Evolutionary conservation across 2,797 vertebrate species (phyloP), one percentile per base, ranked within the genome.

Genomic region (Silurus lanzhouensis): DNA sequence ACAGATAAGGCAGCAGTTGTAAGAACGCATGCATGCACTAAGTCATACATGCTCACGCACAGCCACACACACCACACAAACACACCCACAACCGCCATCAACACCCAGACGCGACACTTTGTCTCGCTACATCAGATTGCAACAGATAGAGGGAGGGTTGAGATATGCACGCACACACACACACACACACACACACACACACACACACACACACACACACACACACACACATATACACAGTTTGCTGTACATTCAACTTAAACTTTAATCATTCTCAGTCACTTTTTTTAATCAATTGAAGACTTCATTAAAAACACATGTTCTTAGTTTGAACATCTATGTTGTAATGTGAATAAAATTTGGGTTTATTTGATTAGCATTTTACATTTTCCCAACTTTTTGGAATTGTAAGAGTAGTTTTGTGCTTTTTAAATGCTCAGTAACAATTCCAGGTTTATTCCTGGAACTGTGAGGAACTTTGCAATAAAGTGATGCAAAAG

Each of bases 41-140:
- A 75, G 86, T 80, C 85, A 89, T 82, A 84, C 82, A 84, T 80
- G 87, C 61, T 82, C 81, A 86, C 79, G 79, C 85, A 75, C 71
- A 58, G 38, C 12, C 44, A 14, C 70, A 48, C 70, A 48, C 44
- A 20, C 52, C 57, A 83, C 68, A 86, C 83, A 84, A 79, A 68
- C 78, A 52, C 46, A 52, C 46, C 46, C 71, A 74, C 22, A 76
- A n/a, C 58, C 10, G 10, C 70, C 72, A 58, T 82, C 82, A 60
- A 22, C 66, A 83, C 83, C 81, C 89, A 88, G 88, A 89, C 88
- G 85, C 87, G 90, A 92, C 90, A 89, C 84, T 87, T 72, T 87
- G 90, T 90, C 91, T 90, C 68, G 52, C 85, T 76, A 85, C 83
- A 86, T 87, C 57, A 63, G 74, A 79, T 79, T 63, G 61, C 31